These are phyloP conservation scores for Tragelaphus buxtoni DNA, from an alignment of 2,113 vertebrate genomes.

Conservation along the genomic window DNA sequence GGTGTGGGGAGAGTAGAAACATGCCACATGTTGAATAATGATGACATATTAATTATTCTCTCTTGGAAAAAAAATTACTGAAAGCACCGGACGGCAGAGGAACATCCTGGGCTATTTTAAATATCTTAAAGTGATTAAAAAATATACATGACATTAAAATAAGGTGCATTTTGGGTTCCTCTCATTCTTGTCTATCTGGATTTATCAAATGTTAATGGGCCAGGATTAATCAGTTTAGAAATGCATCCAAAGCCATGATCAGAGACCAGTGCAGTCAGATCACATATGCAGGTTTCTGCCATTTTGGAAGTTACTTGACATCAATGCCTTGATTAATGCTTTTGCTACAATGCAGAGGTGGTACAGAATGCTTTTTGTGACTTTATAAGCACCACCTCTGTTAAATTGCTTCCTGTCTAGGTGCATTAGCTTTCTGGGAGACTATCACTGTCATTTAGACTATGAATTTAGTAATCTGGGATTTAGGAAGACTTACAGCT, in stretches of 20 bases:
- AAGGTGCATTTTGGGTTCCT: background rate
- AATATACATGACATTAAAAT: background rate
- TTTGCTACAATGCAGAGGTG: conserved; percentile 26
- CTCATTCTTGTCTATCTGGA: conserved; percentile 43
- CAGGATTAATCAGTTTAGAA: conserved; percentile 70
- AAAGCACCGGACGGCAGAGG: background rate
- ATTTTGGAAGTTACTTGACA: conserved; percentile 52
- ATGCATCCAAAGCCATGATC: conserved; percentile 65
- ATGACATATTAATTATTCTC: background rate
- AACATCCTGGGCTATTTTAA: background rate
- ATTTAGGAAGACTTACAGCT: background rate
- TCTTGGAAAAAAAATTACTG: background rate
- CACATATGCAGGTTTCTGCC: background rate
- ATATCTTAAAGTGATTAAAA: background rate
- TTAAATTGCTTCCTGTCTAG: conserved; percentile 3
- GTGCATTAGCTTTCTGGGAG: background rate
- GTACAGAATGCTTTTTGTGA: background rate
- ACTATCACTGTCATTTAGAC: background rate
- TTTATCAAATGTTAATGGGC: conserved; percentile 38
- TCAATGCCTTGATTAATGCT: conserved; percentile 49
- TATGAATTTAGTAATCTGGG: background rate
- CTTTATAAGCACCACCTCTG: background rate
- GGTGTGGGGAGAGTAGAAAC: background rate
- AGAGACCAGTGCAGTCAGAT: conserved; percentile 47
- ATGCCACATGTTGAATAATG: background rate